Base-by-base conservation (phyloP, 2,797 vertebrate species). In the Hoplostethus mediterraneus region DNA sequence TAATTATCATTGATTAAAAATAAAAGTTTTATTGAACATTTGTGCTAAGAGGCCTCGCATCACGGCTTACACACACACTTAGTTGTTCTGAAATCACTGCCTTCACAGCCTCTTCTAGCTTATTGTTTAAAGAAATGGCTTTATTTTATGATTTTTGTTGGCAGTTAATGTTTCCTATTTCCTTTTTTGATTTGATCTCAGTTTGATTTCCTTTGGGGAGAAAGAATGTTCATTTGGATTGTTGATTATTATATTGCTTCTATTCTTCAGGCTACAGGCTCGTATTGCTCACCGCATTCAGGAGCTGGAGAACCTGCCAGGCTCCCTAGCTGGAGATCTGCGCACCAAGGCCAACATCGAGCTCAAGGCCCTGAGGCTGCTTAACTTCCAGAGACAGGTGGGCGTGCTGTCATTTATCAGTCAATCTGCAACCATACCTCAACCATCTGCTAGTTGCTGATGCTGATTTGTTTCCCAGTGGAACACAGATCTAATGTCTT, bases 311-410 rank as follows among this genome's bases (percentile, higher is more conserved):
- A 96, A 97, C 84, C 95, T 99, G 13, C 97, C 98, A 0, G 98
- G 97, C 36, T 98, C 97, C 36, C 87, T 99, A 60, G 96, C 97
- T 0, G 97, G 96, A 17, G 98, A 99, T 86, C 92, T 99, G 84
- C 93, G 97, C 82, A 99, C 97, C 84, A 99, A 99, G 94, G 98
- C 98, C 3, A 98, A 94, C 83, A 99, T 99, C 2, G 98, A 99
- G 80, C 95, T 99, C 12, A 99, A 99, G 82, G 98, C 97, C 12
- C 94, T 99, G 45, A 85, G 97, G 63, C 94, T 99, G 69, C 96
- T 99, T 0, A 99, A 97, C 87, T 99, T 99, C 83, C 98, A 99
- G 94, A 97, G 98, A 93, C 98, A 99, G 95, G 98, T 97, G 79
- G 17, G 45, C 33, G 11, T n/a, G n/a, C n/a, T n/a, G n/a, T 42